Percentiles rank a stretch among this genome's conserved stretches.
Conservation (phyloP, 2,113 vertebrate species). For the Alligator sinensis region DNA sequence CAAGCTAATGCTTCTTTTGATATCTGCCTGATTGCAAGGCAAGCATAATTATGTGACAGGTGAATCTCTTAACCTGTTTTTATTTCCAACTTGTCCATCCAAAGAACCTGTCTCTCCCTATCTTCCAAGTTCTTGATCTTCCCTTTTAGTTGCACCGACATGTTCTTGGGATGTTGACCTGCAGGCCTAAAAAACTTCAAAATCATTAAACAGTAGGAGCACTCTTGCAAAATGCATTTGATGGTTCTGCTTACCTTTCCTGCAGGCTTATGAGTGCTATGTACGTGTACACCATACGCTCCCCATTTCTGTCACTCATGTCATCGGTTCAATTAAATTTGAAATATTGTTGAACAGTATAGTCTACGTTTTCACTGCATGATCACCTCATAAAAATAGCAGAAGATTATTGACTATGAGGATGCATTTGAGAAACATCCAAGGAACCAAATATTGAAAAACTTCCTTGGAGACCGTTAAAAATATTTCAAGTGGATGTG, state of each 20-base stretch:
- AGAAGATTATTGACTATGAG: neutral
- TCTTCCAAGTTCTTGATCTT: neutral
- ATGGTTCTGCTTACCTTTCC: neutral
- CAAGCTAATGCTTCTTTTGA: neutral
- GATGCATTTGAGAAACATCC: constrained; percentile 23
- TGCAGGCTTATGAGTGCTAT: neutral
- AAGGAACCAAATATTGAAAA: constrained; percentile 17
- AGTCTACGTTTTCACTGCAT: neutral
- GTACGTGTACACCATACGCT: neutral
- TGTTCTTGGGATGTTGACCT: neutral
- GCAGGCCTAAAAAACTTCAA: constrained; percentile 6
- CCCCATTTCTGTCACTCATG: neutral
- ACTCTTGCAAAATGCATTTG: neutral
- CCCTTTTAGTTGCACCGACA: neutral
- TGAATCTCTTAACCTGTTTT: constrained; percentile 39
- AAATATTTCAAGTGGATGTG: neutral
- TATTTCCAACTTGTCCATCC: neutral
- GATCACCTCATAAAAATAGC: neutral
- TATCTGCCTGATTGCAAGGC: neutral
- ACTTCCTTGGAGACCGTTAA: constrained; percentile 29
- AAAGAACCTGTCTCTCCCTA: neutral
- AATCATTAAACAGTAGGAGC: neutral
- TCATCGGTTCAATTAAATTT: constrained; percentile 16
- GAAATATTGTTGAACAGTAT: neutral
- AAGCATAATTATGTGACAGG: constrained; percentile 14